Evolutionary conservation across 2,797 vertebrate species (phyloP), one percentile per base, ranked within the genome.

Genomic region (Chelon labrosus): DNA sequence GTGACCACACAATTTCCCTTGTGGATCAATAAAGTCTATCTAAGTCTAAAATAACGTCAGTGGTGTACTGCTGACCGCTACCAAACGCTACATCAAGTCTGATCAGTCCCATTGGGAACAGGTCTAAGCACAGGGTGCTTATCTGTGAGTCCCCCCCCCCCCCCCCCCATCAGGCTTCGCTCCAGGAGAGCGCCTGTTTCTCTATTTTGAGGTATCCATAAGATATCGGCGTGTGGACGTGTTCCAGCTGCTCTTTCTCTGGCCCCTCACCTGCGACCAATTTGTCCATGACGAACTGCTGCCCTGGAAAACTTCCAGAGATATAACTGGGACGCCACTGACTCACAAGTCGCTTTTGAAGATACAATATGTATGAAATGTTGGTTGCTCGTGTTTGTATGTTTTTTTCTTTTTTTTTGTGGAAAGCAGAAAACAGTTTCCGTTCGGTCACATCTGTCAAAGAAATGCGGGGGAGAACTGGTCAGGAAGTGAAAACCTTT

Each of bases 281-380:
- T 71, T 60, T 73, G 35, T 8, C 41, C 27, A 39, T 39, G 16
- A 63, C 58, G 53, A 70, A 56, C 46, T 31, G 50, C 31, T 62
- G 53, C 35, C 8, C 53, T 62, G 7, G 47, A 56, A 72, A 73
- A 31, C 16, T 10, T 70, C 53, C n/a, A 44, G 20, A 27, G 11
- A 65, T 44, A 38, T 27, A 80, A 78, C 44, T 65, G 65, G 16
- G 38, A 49, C 54, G 27, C 53, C 22, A 62, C 47, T 31, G 7
- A 17, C 2, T 51, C 47, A 50, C 20, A 47, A 38, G 44, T 44
- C 61, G 57, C 2, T 38, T 58, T 55, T 37, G 8, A 49, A 42
- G 11, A 55, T n/a, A 35, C 14, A 46, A 35, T 14, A n/a, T 31
- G 22, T 22, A 51, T 0, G 10, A 41, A n/a, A 42, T 63, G 39